Percentiles rank a stretch among this genome's conserved stretches.
These are phyloP conservation scores for Subacronicta megacephala DNA, from an alignment of 2,888 invertebrate species.

Conservation along the genomic window DNA sequence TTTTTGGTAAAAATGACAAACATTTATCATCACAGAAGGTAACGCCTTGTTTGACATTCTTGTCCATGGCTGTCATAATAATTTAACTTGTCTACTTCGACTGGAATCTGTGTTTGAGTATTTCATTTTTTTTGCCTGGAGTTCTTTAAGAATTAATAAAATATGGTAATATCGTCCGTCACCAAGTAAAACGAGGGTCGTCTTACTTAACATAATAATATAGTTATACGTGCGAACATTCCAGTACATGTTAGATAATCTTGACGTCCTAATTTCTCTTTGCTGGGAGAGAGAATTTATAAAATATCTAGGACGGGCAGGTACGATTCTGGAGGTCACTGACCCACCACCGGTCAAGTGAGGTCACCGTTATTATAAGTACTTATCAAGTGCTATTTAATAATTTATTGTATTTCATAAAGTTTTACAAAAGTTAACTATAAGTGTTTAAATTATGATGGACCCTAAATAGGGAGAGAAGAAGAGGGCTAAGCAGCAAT, in stretches of 20 bases:
- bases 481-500: too few species aligned
- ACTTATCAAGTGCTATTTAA: too few species aligned
- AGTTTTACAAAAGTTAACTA: too few species aligned
- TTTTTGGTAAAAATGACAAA: too few species aligned
- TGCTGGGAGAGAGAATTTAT: conserved; percentile 30
- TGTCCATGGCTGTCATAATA: conserved; percentile 3
- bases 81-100: conserved; percentile 14
- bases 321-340: conserved; percentile 4
- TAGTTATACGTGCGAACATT: conserved; percentile 41
- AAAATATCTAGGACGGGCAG: conserved; percentile 32
- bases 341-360: conserved; percentile 1
- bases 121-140: conserved; percentile 31
- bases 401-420: too few species aligned
- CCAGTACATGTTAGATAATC: conserved; percentile 26
- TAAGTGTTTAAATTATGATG: too few species aligned
- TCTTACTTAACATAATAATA: conserved; percentile 47
- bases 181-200: conserved; percentile 42
- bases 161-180: conserved; percentile 43
- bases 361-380: neutral
- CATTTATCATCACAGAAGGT: conserved; percentile 14
- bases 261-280: conserved; percentile 33
- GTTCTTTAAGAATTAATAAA: conserved; percentile 42
- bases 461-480: too few species aligned
- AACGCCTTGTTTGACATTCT: conserved; percentile 5
- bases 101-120: conserved; percentile 29